Conservation (phyloP, 2,797 vertebrate genomes). For the Adrianichthys oophorus region DNA sequence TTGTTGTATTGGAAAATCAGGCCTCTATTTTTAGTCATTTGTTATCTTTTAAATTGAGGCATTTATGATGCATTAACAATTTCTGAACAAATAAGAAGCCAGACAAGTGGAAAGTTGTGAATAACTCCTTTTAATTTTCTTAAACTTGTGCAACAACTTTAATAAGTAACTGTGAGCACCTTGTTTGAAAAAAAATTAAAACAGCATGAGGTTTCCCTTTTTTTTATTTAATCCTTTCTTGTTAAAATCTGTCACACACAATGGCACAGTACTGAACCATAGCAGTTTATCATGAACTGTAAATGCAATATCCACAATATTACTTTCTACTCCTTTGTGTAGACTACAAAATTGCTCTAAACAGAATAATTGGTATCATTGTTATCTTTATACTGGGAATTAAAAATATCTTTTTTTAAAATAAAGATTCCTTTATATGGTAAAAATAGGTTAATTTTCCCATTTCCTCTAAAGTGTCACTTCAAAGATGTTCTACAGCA, state of each 20-base stretch:
- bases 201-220: conserved; percentile 84
- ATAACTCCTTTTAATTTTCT: conserved; percentile 76
- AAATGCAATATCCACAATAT: conserved; percentile 85
- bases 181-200: conserved; percentile 94
- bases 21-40: no score
- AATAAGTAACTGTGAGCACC: conserved; percentile 96
- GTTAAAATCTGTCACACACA: conserved; percentile 89
- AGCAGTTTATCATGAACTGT: conserved; percentile 84
- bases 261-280: conserved; percentile 86
- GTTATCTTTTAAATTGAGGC: no score
- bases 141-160: conserved; percentile 93
- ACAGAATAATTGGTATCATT: conserved; percentile 33
- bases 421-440: conserved; percentile 91
- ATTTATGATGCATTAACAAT: no score
- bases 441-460: conserved; percentile 91
- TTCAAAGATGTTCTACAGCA: conserved; percentile 81
- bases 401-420: conserved; percentile 97
- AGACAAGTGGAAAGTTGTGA: conserved; percentile 57
- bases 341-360: conserved; percentile 45
- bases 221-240: conserved; percentile 62
- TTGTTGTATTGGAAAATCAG: no score
- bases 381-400: conserved; percentile 82
- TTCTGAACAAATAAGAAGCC: background rate
- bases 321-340: conserved; percentile 66
- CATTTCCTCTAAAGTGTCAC: conserved; percentile 81